Evolutionary conservation across 30 jellyfish, hydroid and myxozoan genomes (phyloP).

Genomic region (Phacellophora camtschatica): DNA sequence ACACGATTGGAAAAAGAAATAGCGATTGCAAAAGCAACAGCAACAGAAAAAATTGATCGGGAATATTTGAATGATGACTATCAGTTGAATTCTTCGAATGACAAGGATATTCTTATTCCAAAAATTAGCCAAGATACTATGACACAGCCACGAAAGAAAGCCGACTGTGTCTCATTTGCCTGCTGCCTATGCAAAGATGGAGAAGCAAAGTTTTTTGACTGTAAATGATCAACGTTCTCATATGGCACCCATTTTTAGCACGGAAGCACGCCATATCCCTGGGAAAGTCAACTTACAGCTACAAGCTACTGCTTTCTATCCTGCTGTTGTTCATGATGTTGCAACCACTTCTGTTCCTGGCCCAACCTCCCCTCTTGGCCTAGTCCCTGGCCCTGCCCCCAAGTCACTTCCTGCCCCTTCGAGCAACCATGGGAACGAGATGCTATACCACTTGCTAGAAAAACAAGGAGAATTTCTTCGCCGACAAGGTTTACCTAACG

Average conservation of each 20-base stretch:
- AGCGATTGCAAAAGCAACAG: constrained; percentile 40
- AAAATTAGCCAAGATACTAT: constrained; percentile 11
- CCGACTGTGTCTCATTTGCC: constrained; percentile 13
- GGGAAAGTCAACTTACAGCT: constrained; percentile 20
- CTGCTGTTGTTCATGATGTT: constrained; percentile 6
- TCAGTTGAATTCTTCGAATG: constrained; percentile 1
- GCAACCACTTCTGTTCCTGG: constrained; percentile 33
- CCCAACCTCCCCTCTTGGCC: constrained; percentile 10
- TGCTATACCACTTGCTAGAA: constrained; percentile 30
- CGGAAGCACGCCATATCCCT: constrained; percentile 22
- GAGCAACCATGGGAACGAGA: constrained; percentile 22
- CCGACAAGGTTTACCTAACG: constrained; percentile 27
- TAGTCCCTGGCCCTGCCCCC: constrained; percentile 27
- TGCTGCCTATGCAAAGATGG: constrained; percentile 2
- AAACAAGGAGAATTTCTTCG: constrained; percentile 37
- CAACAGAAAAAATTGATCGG: constrained; percentile 44
- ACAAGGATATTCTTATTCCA: constrained; percentile 15
- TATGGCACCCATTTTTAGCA: constrained; percentile 26
- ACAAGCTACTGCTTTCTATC: constrained; percentile 11
- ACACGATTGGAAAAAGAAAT: constrained; percentile 44
- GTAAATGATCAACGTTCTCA: constrained; percentile 6
- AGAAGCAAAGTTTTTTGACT: constrained; percentile 2
- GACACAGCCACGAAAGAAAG: constrained; percentile 21
- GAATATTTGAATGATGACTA: constrained; percentile 40
- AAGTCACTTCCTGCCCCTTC: constrained; percentile 33